Evolutionary conservation across 2,888 invertebrate species (phyloP).

Genomic region (Chironomus riparius): DNA sequence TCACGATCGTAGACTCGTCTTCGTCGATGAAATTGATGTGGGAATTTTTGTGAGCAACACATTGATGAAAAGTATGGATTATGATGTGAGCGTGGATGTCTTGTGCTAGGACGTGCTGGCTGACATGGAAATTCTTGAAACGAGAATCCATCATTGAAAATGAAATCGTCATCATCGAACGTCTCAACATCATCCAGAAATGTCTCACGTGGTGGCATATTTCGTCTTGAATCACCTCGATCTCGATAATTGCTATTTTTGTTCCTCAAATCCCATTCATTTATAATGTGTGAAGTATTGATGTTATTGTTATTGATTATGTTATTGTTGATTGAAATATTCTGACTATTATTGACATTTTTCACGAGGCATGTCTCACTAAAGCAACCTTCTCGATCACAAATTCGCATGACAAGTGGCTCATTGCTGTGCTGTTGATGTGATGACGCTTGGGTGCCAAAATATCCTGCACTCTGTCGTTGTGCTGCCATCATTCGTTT

Average conservation of each 20-base stretch:
- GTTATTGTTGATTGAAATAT: slow-evolving; percentile 19
- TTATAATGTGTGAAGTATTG: slow-evolving; percentile 10
- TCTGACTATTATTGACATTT: slow-evolving; percentile 20
- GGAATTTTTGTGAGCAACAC: not conserved
- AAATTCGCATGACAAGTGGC: slow-evolving; percentile 1
- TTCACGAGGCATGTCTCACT: slow-evolving; percentile 28
- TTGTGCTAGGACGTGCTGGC: not conserved
- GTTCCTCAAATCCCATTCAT: slow-evolving; percentile 20
- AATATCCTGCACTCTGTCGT: not conserved
- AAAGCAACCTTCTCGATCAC: slow-evolving; percentile 27
- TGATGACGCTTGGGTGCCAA: not conserved
- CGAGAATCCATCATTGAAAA: slow-evolving; percentile 18
- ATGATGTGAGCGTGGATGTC: not conserved
- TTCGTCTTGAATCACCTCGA: not conserved
- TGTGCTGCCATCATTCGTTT: slow-evolving; percentile 14
- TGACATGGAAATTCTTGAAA: slow-evolving; percentile 25
- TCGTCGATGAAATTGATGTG: slow-evolving; percentile 8
- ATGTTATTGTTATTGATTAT: slow-evolving; percentile 15
- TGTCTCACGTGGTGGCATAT: slow-evolving; percentile 10
- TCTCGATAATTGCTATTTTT: slow-evolving; percentile 14
- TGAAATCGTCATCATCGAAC: slow-evolving; percentile 18
- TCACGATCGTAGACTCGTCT: slow-evolving; percentile 35
- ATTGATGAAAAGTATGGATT: slow-evolving; percentile 15
- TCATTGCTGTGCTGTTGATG: not conserved
- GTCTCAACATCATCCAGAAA: slow-evolving; percentile 14